phyloP scores from a whole-genome alignment of 2,797 vertebrate species.

The Simalia tracyae region DNA sequence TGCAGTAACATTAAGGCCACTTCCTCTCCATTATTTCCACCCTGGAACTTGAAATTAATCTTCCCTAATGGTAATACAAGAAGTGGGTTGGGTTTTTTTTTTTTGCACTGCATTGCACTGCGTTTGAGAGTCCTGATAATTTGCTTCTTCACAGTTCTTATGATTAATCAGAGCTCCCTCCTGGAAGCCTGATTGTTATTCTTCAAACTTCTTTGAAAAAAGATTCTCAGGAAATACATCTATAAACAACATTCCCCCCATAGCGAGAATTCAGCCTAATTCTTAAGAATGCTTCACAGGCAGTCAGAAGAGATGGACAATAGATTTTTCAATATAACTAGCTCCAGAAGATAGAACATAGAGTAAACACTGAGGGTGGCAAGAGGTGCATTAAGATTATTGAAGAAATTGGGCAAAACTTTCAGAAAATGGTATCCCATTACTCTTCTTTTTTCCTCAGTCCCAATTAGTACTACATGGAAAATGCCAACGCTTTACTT shows the following conservation, averaged over 20 bases:
- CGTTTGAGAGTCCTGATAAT: constrained; percentile 2
- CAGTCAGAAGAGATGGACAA: background rate
- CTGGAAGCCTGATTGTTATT: constrained; percentile 21
- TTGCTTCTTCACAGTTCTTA: constrained; percentile 12
- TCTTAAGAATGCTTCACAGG: background rate
- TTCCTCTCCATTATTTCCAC: background rate
- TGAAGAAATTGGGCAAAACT: background rate
- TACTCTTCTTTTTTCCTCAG: background rate
- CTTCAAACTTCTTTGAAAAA: background rate
- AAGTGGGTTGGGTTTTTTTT: background rate
- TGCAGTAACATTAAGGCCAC: background rate
- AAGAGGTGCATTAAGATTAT: background rate
- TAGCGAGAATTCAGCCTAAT: background rate
- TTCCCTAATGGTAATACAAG: constrained; percentile 24
- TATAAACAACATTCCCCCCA: background rate
- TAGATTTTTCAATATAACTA: background rate
- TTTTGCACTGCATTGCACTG: background rate
- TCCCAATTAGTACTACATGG: background rate
- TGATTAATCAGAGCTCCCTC: constrained; percentile 18
- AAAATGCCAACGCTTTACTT: background rate
- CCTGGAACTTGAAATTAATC: constrained; percentile 16
- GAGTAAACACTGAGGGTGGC: background rate
- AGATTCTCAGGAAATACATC: background rate
- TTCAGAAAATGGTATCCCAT: background rate
- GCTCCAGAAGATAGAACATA: background rate